phyloP scores from a whole-genome alignment of 2,888 invertebrate genomes.

The Lissocephala sabroskyi region DNA sequence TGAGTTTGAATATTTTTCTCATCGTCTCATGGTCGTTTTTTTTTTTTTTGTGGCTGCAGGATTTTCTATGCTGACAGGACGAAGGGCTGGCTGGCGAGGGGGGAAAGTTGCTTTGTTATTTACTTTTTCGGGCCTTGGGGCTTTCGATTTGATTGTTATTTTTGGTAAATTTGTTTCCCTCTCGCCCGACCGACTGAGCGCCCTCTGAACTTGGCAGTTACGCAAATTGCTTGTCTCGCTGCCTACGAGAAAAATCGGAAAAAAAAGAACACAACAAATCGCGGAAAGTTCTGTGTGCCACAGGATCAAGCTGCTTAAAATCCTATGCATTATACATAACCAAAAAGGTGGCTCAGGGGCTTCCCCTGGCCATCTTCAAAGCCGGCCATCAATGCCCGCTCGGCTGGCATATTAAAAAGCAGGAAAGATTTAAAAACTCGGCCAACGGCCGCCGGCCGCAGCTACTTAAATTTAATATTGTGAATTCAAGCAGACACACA shows the following conservation, averaged over 20 bases:
- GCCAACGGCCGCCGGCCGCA: slow-evolving; percentile 21
- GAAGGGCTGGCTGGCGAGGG: slow-evolving; percentile 15
- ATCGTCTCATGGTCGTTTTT: neutral
- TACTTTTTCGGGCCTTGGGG: slow-evolving; percentile 11
- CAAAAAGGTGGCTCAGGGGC: too few relatives aligned
- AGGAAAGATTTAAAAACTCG: neutral
- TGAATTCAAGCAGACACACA: slow-evolving; percentile 37
- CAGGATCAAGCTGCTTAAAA: too few relatives aligned
- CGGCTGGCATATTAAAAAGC: slow-evolving; percentile 19
- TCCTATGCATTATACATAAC: too few relatives aligned
- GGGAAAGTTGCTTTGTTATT: slow-evolving; percentile 9
- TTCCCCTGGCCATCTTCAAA: neutral
- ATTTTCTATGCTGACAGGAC: too few relatives aligned
- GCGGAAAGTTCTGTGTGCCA: too few relatives aligned
- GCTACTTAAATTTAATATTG: slow-evolving; percentile 56
- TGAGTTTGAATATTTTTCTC: too few relatives aligned
- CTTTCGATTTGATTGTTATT: slow-evolving; percentile 13
- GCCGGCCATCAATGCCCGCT: slow-evolving; percentile 23
- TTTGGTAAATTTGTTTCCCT: neutral
- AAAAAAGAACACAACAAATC: neutral
- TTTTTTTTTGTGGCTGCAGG: neutral
- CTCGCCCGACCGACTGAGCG: neutral
- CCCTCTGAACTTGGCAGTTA: slow-evolving; percentile 41
- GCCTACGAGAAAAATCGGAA: too few relatives aligned
- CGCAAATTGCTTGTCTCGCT: slow-evolving; percentile 39